Evolutionary conservation across 2,888 invertebrate genomes (phyloP).

Genomic region (Odontocolon sp.): DNA sequence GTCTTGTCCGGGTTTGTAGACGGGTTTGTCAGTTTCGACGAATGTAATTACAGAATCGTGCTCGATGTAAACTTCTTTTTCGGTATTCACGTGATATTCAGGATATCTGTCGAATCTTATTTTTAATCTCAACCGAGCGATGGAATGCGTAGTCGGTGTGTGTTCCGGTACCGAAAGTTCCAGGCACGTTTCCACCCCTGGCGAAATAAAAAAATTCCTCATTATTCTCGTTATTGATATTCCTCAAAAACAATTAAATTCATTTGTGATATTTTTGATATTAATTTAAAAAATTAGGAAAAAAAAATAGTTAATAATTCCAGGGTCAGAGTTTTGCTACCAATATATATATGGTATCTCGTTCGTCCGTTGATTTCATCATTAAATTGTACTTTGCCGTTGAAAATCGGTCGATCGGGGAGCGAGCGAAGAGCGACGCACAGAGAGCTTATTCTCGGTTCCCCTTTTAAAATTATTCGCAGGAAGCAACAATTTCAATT

Average conservation of each 20-base stretch:
- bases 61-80: conserved; percentile 81
- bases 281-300: too few species aligned
- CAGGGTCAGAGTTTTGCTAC: too few species aligned
- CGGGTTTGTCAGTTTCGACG: conserved; percentile 84
- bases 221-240: conserved; percentile 11
- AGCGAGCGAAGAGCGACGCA: too few species aligned
- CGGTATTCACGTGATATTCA: conserved; percentile 78
- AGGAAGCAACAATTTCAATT: conserved; percentile 80
- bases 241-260: too few species aligned
- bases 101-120: conserved; percentile 78
- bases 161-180: conserved; percentile 72
- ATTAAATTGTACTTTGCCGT: conserved; percentile 10
- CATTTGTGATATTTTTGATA: too few species aligned
- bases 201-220: conserved; percentile 18
- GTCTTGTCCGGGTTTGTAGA: conserved; percentile 84
- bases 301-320: too few species aligned
- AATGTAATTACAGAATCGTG: conserved; percentile 83
- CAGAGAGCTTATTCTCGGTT: too few species aligned
- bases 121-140: conserved; percentile 70
- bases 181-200: conserved; percentile 76
- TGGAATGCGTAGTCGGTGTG: conserved; percentile 69
- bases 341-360: neutral
- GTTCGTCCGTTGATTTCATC: neutral
- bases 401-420: neutral
- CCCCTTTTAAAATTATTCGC: conserved; percentile 65